A percentile compares a stretch with the other conserved stretches of the same genome.
Conservation (phyloP, 2,113 vertebrate species). For the Oenanthe melanoleuca region DNA sequence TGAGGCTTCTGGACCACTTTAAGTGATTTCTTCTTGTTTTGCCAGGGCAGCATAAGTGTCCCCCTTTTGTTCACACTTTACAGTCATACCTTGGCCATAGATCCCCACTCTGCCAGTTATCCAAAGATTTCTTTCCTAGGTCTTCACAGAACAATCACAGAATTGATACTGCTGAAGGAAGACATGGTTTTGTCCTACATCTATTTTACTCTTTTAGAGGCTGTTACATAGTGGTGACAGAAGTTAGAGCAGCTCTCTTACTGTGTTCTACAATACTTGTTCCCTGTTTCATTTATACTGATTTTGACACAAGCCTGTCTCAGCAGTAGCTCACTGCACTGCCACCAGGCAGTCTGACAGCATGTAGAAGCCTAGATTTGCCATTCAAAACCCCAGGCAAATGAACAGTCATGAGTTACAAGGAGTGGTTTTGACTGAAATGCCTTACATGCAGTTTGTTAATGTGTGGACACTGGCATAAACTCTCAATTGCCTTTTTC, state of each 20-base stretch:
- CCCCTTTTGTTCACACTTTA: neutral
- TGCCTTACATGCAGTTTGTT: neutral
- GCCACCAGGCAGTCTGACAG: neutral
- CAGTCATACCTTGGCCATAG: neutral
- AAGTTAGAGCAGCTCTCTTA: neutral
- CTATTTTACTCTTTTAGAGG: neutral
- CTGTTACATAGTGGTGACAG: neutral
- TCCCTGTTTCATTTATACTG: neutral
- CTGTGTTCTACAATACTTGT: neutral
- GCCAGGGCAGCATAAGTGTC: neutral
- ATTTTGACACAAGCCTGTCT: neutral
- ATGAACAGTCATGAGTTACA: neutral
- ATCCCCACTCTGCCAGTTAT: neutral
- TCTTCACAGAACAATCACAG: neutral
- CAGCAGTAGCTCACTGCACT: neutral
- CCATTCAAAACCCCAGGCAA: neutral
- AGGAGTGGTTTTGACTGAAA: neutral
- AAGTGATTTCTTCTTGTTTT: neutral
- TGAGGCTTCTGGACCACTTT: no score
- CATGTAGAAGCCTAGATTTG: neutral
- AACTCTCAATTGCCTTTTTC: neutral
- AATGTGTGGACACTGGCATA: neutral
- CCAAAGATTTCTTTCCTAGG: neutral
- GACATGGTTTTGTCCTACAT: neutral
- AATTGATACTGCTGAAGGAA: neutral